Conservation (phyloP, 2,888 invertebrate genomes). For the Chironomus tentans region DNA sequence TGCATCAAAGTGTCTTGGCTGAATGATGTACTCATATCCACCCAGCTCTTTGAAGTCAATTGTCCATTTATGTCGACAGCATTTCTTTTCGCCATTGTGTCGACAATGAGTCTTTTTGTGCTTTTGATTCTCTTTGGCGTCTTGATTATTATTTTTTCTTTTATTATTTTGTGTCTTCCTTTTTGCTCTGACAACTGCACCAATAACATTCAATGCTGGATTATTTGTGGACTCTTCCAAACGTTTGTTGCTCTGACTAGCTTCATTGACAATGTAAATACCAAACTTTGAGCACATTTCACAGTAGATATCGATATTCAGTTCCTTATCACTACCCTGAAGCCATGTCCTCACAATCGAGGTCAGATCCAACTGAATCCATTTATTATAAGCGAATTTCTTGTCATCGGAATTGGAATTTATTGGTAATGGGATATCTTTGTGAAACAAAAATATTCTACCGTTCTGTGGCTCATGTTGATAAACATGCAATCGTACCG, state of each 20-base stretch:
- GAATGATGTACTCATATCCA: conserved; percentile 55
- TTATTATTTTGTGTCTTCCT: conserved; percentile 33
- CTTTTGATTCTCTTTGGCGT: background rate
- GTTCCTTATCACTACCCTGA: conserved; percentile 38
- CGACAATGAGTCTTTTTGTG: conserved; percentile 33
- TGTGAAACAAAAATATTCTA: conserved; percentile 38
- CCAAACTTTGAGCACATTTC: conserved; percentile 41
- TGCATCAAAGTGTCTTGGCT: conserved; percentile 61
- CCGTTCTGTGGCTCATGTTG: conserved; percentile 30
- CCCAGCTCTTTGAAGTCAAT: conserved; percentile 57
- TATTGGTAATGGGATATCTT: conserved; percentile 33
- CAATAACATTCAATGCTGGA: conserved; percentile 39
- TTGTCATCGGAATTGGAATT: conserved; percentile 34
- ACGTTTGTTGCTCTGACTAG: background rate
- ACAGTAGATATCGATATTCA: conserved; percentile 49
- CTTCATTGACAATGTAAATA: conserved; percentile 37
- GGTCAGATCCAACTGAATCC: conserved; percentile 54
- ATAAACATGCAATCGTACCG: conserved; percentile 34
- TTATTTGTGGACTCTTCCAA: background rate
- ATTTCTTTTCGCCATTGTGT: conserved; percentile 46
- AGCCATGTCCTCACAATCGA: conserved; percentile 45
- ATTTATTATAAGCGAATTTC: conserved; percentile 42
- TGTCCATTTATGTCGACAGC: conserved; percentile 57
- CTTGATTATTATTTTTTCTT: conserved; percentile 31
- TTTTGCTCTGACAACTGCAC: conserved; percentile 36